Conservation (phyloP, 2,888 invertebrate species). For the Megaustenia siamemsis region DNA sequence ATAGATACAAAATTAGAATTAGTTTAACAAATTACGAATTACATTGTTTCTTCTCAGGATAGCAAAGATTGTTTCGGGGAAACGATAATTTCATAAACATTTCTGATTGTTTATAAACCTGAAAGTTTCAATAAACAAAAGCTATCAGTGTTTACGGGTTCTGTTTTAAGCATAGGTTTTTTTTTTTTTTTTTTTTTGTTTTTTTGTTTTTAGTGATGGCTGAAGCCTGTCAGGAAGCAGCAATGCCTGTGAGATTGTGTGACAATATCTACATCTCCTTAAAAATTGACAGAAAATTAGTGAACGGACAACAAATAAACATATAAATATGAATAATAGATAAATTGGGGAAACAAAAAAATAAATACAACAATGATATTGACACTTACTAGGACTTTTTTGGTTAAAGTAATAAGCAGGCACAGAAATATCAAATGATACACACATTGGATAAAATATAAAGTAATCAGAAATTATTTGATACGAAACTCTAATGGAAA, state of each 20-base stretch:
- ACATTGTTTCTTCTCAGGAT: too few relatives aligned
- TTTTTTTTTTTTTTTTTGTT: too few relatives aligned
- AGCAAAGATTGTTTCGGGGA: too few relatives aligned
- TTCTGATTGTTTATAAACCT: too few relatives aligned
- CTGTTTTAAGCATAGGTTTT: too few relatives aligned
- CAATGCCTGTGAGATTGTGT: background rate
- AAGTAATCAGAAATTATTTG: background rate
- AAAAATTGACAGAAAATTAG: background rate
- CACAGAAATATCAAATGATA: background rate
- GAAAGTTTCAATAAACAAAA: too few relatives aligned
- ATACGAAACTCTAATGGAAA: constrained; percentile 1
- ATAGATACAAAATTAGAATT: too few relatives aligned
- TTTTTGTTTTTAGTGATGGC: too few relatives aligned
- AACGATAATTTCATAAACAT: too few relatives aligned
- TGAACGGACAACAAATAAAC: background rate
- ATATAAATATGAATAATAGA: constrained; percentile 1
- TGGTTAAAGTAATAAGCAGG: background rate
- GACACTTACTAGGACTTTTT: constrained; percentile 1
- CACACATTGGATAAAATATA: background rate
- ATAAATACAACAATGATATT: constrained; percentile 1
- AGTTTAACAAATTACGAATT: too few relatives aligned
- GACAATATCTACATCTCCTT: background rate
- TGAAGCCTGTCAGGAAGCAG: background rate
- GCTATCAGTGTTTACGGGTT: too few relatives aligned
- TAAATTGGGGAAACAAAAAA: background rate